phyloP scores from a whole-genome alignment of 2,888 invertebrate species.

The Caenorhabditis panamensis region DNA sequence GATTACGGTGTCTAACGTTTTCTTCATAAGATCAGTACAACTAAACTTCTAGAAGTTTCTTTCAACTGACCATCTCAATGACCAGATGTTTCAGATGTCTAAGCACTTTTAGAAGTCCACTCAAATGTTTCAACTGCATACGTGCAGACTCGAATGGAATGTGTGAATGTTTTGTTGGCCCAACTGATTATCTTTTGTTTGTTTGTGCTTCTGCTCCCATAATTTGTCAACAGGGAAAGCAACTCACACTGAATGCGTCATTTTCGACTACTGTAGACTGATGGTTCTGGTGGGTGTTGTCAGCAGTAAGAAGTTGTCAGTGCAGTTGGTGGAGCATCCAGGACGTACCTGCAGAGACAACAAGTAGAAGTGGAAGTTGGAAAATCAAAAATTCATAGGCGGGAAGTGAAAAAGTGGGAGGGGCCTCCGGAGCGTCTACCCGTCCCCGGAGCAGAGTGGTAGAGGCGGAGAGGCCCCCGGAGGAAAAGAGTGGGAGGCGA shows the following conservation, averaged over 20 bases:
- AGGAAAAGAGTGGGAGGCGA: conserved; percentile 19
- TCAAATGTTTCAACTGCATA: neutral
- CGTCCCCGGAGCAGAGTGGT: conserved; percentile 18
- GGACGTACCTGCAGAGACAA: conserved; percentile 20
- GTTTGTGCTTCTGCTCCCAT: neutral
- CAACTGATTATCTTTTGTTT: conserved; percentile 17
- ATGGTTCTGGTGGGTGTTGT: neutral
- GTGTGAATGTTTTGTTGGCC: neutral
- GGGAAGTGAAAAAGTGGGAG: conserved; percentile 24
- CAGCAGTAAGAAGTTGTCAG: conserved; percentile 4
- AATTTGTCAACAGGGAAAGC: neutral
- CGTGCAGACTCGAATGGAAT: neutral
- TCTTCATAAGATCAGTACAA: too few species aligned
- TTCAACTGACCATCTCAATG: too few species aligned
- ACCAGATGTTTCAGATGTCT: too few species aligned
- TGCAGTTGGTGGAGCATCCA: conserved; percentile 17
- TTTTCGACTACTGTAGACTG: conserved; percentile 18
- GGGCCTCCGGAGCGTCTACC: neutral
- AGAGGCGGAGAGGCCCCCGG: conserved; percentile 24
- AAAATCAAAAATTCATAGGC: conserved; percentile 50
- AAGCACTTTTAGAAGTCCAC: too few species aligned
- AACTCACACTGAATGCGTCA: conserved; percentile 62
- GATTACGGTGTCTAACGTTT: too few species aligned
- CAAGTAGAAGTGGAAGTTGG: too few species aligned
- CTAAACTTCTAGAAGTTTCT: too few species aligned